phyloP scores from a whole-genome alignment of 1,140 invertebrate genomes.

The Macrotrachela quadricornifera region DNA sequence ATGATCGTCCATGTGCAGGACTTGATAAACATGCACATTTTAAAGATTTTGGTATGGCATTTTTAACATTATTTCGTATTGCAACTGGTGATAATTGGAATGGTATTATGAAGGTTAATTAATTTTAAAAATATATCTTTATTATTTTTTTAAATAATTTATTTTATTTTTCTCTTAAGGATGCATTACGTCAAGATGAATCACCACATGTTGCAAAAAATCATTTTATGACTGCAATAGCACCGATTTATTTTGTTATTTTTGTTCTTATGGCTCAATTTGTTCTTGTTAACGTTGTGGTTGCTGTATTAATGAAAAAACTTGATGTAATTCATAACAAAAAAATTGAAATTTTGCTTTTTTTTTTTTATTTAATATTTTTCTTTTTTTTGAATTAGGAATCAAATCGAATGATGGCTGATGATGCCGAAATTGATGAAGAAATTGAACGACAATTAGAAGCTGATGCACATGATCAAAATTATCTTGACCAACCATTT shows the following conservation, averaged over 20 bases:
- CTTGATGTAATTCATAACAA: constrained; percentile 45
- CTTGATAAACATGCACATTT: constrained; percentile 97
- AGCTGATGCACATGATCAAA: constrained; percentile 2
- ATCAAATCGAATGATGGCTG: constrained; percentile 19
- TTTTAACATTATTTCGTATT: constrained; percentile 88
- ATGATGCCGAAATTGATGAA: constrained; percentile 14
- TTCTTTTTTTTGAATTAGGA: constrained; percentile 15
- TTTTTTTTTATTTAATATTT: not conserved
- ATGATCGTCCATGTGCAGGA: constrained; percentile 78
- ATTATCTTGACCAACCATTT: not conserved
- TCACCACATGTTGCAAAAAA: too few species aligned
- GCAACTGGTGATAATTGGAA: constrained; percentile 99
- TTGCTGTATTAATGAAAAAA: constrained; percentile 97
- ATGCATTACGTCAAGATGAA: too few species aligned
- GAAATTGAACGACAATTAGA: constrained; percentile 7
- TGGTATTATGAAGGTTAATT: constrained; percentile 84
- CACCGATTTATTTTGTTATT: constrained; percentile 95
- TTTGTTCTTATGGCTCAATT: constrained; percentile 99
- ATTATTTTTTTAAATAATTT: not conserved
- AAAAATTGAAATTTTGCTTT: not conserved
- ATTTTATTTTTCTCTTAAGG: not conserved
- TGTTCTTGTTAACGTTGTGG: constrained; percentile 98
- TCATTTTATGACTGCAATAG: constrained; percentile 32
- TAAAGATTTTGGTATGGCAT: constrained; percentile 97
- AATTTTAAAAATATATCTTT: too few species aligned